phyloP scores from a whole-genome alignment of 2,797 vertebrate genomes.

The Sebastes oblongus region DNA sequence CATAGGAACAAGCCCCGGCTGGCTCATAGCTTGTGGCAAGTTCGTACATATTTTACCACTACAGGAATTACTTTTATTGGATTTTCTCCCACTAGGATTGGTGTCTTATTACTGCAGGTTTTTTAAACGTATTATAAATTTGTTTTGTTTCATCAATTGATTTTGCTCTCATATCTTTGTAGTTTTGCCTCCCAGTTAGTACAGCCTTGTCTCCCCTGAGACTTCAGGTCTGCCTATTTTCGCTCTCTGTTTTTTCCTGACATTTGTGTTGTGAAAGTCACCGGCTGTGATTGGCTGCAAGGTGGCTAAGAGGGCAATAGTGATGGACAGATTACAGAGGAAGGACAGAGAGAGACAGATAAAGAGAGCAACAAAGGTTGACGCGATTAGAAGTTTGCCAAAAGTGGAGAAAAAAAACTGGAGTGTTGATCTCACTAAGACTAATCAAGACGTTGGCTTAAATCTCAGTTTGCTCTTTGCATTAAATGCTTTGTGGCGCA shows the following conservation, averaged over 20 bases:
- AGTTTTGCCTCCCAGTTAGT: slow-evolving; percentile 5
- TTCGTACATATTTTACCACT: slow-evolving; percentile 21
- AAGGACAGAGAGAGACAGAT: slow-evolving; percentile 27
- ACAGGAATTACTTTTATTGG: slow-evolving; percentile 35
- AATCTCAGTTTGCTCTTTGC: slow-evolving; percentile 41
- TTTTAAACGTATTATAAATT: slow-evolving; percentile 21
- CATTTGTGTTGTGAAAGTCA: slow-evolving; percentile 64
- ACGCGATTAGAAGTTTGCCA: slow-evolving; percentile 46
- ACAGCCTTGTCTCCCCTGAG: neutral
- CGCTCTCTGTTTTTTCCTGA: slow-evolving; percentile 10
- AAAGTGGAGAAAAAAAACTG: slow-evolving; percentile 17
- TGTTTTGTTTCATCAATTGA: slow-evolving; percentile 6
- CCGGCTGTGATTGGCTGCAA: slow-evolving; percentile 43
- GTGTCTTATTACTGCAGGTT: slow-evolving; percentile 32
- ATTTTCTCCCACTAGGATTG: slow-evolving; percentile 19
- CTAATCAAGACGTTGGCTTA: slow-evolving; percentile 32
- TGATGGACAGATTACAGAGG: slow-evolving; percentile 51
- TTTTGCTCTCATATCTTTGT: slow-evolving; percentile 5
- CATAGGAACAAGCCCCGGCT: neutral
- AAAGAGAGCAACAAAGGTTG: slow-evolving; percentile 26
- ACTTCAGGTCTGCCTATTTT: neutral
- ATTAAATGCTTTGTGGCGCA: slow-evolving; percentile 32
- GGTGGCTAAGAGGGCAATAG: slow-evolving; percentile 46
- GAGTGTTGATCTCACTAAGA: slow-evolving; percentile 22
- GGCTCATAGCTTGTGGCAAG: slow-evolving; percentile 18